Conservation (phyloP, 2,113 vertebrate genomes). For the Heloderma charlesbogerti region DNA sequence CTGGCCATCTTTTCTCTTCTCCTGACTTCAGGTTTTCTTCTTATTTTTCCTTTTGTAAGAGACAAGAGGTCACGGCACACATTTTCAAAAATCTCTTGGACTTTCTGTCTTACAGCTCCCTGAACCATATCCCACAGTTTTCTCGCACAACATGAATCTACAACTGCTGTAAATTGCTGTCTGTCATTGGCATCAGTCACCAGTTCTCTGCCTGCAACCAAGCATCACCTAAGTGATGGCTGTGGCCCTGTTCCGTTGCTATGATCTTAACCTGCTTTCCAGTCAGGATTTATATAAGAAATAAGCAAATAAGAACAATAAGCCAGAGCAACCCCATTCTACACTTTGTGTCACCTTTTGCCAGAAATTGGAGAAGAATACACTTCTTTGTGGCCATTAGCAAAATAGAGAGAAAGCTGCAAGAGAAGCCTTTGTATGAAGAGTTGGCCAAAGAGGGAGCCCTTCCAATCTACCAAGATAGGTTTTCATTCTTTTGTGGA, state of each 20-base stretch:
- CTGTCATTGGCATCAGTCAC: neutral
- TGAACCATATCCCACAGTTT: neutral
- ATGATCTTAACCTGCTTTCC: neutral
- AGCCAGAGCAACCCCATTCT: constrained; percentile 39
- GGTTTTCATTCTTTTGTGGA: constrained; percentile 56
- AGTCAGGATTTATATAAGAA: constrained; percentile 51
- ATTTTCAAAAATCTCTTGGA: neutral
- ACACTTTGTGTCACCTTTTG: constrained; percentile 41
- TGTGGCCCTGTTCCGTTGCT: neutral
- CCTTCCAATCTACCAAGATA: constrained; percentile 14
- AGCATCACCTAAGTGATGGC: neutral
- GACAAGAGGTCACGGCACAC: neutral
- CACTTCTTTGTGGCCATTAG: neutral
- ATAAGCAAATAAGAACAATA: constrained; percentile 71
- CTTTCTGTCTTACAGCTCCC: neutral
- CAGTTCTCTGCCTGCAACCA: neutral
- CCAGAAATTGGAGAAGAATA: constrained; percentile 57
- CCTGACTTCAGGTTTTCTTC: neutral
- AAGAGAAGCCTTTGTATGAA: constrained; percentile 33
- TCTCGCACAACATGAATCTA: no score
- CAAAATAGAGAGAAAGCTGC: constrained; percentile 52
- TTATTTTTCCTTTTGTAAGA: neutral
- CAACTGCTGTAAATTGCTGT: neutral
- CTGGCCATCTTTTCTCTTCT: neutral
- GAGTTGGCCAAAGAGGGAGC: no score